Evolutionary conservation across 2,797 vertebrate genomes (phyloP).

Genomic region (Tamandua tetradactyla): DNA sequence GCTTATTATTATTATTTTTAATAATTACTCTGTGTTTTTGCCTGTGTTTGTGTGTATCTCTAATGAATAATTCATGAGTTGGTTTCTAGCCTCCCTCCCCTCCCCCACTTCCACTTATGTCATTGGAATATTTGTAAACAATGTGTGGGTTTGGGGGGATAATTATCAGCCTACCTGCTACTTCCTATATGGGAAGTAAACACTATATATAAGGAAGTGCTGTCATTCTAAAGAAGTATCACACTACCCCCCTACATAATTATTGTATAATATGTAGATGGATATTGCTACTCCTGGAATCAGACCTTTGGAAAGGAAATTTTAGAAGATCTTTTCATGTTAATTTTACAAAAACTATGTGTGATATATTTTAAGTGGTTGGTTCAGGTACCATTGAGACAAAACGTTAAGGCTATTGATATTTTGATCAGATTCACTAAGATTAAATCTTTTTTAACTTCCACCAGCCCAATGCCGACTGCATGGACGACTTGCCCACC

Average conservation of each 20-base stretch:
- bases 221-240: conserved; percentile 11
- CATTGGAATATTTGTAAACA: conserved; percentile 23
- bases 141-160: neutral
- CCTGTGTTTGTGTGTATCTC: neutral
- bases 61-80: neutral
- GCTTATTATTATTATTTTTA: too few relatives aligned
- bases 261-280: neutral
- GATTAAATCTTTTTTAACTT: conserved; percentile 15
- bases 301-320: neutral
- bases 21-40: neutral
- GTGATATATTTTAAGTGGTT: neutral
- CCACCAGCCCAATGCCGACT: conserved; percentile 92
- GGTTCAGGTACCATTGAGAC: neutral
- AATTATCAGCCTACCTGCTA: neutral
- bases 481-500: conserved; percentile 92
- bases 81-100: neutral
- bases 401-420: neutral
- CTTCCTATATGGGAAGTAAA: neutral
- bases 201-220: neutral
- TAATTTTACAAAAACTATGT: neutral
- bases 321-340: conserved; percentile 5
- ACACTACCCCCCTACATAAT: neutral
- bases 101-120: neutral
- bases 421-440: neutral
- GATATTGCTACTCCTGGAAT: neutral